These are phyloP conservation scores for Onychorhynchus coronatus DNA, from an alignment of 2,113 vertebrate genomes.

Conservation along the genomic window DNA sequence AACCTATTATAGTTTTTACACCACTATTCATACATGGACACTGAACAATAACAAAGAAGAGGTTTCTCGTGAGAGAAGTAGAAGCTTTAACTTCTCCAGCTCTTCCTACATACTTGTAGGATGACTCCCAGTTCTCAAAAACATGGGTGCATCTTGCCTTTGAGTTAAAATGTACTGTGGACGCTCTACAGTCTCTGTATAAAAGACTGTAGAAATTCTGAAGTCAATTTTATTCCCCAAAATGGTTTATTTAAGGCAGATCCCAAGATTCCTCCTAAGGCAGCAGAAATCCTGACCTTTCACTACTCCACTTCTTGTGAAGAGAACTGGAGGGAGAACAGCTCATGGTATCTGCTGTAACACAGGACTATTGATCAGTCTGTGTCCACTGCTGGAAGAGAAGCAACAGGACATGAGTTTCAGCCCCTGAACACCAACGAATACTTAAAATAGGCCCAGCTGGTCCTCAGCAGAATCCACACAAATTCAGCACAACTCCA, in stretches of 20 bases:
- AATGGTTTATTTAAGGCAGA: not conserved
- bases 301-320: not conserved
- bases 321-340: not conserved
- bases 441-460: accelerated
- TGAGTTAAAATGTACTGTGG: not conserved
- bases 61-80: not conserved
- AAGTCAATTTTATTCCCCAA: not conserved
- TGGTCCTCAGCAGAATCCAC: not conserved
- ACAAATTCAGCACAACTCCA: not conserved
- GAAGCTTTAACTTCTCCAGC: not conserved
- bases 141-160: not conserved
- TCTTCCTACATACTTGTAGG: not conserved
- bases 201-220: not conserved
- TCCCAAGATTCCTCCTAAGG: not conserved
- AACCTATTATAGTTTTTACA: not conserved
- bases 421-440: not conserved
- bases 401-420: not conserved
- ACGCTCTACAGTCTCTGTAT: not conserved
- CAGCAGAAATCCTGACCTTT: not conserved
- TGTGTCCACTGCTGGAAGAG: not conserved
- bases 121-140: not conserved
- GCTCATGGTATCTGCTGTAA: not conserved
- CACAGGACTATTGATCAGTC: no score
- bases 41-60: not conserved
- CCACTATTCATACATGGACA: not conserved